Evolutionary conservation across 2,888 invertebrate genomes (phyloP).

Genomic region (Euplexia lucipara): DNA sequence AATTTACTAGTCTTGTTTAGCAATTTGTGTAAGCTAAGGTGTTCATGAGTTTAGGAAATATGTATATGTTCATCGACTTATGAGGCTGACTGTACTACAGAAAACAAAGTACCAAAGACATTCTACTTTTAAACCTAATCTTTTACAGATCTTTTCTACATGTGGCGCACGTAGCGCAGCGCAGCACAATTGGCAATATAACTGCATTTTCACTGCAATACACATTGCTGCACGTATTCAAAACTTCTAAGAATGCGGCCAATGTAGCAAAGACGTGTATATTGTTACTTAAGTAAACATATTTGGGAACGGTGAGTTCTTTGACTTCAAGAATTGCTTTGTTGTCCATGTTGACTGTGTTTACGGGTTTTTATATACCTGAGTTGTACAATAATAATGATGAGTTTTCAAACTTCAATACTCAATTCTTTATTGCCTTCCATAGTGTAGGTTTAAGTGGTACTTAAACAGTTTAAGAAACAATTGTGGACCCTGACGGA

Average conservation of each 20-base stretch:
- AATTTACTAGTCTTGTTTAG: too few species aligned
- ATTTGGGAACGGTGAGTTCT: conserved; percentile 5
- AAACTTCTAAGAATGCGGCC: conserved; percentile 38
- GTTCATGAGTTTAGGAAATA: too few species aligned
- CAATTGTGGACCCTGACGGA: too few species aligned
- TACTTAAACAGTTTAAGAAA: too few species aligned
- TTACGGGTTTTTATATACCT: background rate
- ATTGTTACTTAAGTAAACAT: conserved; percentile 33
- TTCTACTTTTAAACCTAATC: conserved; percentile 31
- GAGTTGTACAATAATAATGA: background rate
- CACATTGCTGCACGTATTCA: conserved; percentile 42
- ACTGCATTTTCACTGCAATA: conserved; percentile 25
- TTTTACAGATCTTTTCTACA: conserved; percentile 40
- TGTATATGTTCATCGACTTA: too few species aligned
- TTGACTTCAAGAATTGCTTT: conserved; percentile 25
- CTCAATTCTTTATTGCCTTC: too few species aligned
- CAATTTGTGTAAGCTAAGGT: too few species aligned
- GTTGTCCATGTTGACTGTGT: conserved; percentile 13
- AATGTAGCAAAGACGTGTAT: conserved; percentile 10
- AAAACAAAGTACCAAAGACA: conserved; percentile 17
- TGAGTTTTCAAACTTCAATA: background rate
- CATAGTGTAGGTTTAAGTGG: too few species aligned
- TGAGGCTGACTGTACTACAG: too few species aligned
- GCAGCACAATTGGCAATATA: conserved; percentile 33
- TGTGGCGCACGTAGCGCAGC: conserved; percentile 35